Evolutionary conservation across 2,797 vertebrate species (phyloP).

Genomic region (Xiphophorus birchmanni): DNA sequence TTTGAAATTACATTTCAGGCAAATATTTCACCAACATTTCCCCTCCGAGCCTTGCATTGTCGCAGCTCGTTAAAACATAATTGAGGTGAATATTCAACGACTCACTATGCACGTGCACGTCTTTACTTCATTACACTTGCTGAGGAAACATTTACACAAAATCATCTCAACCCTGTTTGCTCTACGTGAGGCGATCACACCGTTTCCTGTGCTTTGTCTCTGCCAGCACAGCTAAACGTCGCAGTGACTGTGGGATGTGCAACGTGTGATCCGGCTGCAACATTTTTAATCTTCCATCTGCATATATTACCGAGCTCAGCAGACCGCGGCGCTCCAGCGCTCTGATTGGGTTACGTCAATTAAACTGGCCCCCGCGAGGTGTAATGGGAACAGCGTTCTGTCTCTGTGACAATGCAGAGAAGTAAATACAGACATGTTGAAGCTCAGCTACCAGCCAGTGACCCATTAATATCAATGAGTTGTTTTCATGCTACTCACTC

Average conservation of each 20-base stretch:
- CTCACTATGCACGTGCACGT: slow-evolving; percentile 50
- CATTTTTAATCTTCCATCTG: slow-evolving; percentile 73
- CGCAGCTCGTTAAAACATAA: slow-evolving; percentile 74
- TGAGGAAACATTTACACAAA: slow-evolving; percentile 61
- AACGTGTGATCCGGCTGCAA: slow-evolving; percentile 50
- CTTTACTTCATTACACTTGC: slow-evolving; percentile 53
- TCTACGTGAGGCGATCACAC: slow-evolving; percentile 31
- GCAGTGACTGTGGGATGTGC: slow-evolving; percentile 31
- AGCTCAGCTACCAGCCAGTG: slow-evolving; percentile 33
- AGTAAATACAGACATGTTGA: slow-evolving; percentile 28
- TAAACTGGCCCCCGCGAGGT: slow-evolving; percentile 54
- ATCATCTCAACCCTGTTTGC: slow-evolving; percentile 38
- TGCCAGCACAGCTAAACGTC: slow-evolving; percentile 43
- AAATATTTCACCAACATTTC: slow-evolving; percentile 60
- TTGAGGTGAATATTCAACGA: slow-evolving; percentile 67
- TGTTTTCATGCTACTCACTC: slow-evolving; percentile 11
- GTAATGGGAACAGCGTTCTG: slow-evolving; percentile 58
- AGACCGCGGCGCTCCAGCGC: slow-evolving; percentile 40
- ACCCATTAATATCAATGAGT: slow-evolving; percentile 54
- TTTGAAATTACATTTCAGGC: slow-evolving; percentile 48
- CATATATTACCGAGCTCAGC: slow-evolving; percentile 57
- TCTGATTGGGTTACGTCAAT: slow-evolving; percentile 71
- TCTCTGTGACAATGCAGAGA: slow-evolving; percentile 45
- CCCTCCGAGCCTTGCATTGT: slow-evolving; percentile 54
- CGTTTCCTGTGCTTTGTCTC: slow-evolving; percentile 51